Conservation (phyloP, 2,888 invertebrate species). For the Erannis defoliaria region DNA sequence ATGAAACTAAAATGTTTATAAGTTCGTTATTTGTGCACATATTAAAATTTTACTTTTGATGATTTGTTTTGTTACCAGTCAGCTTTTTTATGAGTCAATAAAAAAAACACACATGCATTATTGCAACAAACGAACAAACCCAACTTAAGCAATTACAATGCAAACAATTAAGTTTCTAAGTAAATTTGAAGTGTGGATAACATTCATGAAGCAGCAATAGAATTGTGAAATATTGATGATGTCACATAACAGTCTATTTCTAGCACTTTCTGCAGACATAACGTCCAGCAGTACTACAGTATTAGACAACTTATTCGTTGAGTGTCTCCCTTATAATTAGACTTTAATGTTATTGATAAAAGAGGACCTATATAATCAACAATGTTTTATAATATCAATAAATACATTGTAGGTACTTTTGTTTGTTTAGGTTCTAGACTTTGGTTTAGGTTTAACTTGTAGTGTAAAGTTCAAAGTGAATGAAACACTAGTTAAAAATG, state of each 20-base stretch:
- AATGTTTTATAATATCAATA: neutral
- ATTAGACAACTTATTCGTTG: neutral
- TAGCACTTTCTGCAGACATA: neutral
- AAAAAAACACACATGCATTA: no score
- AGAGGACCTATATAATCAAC: neutral
- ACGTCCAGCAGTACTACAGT: neutral
- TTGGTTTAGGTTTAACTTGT: neutral
- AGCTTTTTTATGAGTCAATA: no score
- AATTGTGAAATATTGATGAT: neutral
- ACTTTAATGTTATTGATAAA: neutral
- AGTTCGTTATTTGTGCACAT: no score
- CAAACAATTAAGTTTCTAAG: no score
- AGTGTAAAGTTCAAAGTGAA: conserved; percentile 6
- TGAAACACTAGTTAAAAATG: neutral
- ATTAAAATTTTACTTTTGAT: no score
- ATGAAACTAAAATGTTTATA: no score
- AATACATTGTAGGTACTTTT: no score
- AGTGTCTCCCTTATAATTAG: neutral
- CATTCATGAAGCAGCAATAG: no score
- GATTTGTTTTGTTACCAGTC: no score
- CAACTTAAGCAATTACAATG: no score
- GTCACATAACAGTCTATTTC: neutral
- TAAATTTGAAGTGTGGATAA: no score
- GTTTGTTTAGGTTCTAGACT: neutral
- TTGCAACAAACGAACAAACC: no score